These are phyloP conservation scores for Drosophila cardini DNA, from an alignment of 1,140 invertebrate genomes.

Conservation along the genomic window DNA sequence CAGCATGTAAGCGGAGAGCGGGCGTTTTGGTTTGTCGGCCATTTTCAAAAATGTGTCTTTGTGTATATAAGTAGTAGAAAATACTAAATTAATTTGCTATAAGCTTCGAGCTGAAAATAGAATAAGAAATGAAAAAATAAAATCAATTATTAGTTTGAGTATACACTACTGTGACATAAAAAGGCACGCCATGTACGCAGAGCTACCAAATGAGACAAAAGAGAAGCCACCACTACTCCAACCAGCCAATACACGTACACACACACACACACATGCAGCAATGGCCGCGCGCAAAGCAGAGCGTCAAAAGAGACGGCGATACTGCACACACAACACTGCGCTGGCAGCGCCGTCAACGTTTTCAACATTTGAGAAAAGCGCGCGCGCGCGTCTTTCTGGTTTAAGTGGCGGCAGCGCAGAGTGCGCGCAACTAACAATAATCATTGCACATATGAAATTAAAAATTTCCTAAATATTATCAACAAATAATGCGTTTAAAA, in stretches of 20 bases:
- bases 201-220: conserved; percentile 4
- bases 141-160: conserved; percentile 37
- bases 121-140: neutral
- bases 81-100: conserved; percentile 56
- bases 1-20: conserved; percentile 93
- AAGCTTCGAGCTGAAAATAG: conserved; percentile 59
- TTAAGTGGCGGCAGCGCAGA: conserved; percentile 21
- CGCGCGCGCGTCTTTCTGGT: conserved; percentile 63
- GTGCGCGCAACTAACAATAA: conserved; percentile 51
- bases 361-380: conserved; percentile 40
- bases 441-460: conserved; percentile 18
- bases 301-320: conserved; percentile 60
- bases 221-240: conserved; percentile 41
- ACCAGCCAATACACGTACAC: neutral
- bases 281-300: conserved; percentile 40
- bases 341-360: conserved; percentile 24
- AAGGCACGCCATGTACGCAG: conserved; percentile 5
- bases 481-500: conserved; percentile 17
- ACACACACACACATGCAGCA: conserved; percentile 23
- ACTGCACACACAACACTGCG: conserved; percentile 32
- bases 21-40: conserved; percentile 93
- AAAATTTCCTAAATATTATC: conserved; percentile 34
- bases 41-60: conserved; percentile 86
- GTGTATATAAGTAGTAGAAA: conserved; percentile 57
- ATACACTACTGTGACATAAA: neutral